phyloP scores from a whole-genome alignment of 2,113 vertebrate genomes.

The Egretta garzetta region DNA sequence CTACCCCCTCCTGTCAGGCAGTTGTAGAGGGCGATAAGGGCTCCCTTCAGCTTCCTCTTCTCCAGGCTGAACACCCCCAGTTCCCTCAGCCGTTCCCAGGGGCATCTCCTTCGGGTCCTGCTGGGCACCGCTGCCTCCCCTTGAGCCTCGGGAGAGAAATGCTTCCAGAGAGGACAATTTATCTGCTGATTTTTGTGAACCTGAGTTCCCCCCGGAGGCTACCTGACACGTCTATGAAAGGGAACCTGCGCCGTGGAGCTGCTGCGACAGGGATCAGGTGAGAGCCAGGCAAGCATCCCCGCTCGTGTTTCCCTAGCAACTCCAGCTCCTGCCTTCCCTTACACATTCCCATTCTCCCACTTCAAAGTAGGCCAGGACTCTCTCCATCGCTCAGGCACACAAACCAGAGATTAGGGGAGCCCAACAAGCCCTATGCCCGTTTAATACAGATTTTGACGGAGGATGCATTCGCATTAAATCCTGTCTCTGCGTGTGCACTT shows the following conservation, averaged over 20 bases:
- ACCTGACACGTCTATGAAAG: background rate
- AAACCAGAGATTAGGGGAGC: background rate
- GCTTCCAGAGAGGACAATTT: background rate
- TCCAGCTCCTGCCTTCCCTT: constrained; percentile 39
- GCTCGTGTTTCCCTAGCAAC: constrained; percentile 63
- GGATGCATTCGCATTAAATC: background rate
- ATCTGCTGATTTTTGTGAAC: background rate
- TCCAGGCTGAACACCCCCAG: too few relatives aligned
- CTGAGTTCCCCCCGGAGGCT: background rate
- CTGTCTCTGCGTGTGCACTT: fast-evolving
- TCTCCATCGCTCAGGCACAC: background rate
- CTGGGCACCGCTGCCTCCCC: background rate
- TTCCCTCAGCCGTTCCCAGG: too few relatives aligned
- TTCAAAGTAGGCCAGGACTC: constrained; percentile 21
- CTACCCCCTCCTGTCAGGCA: too few relatives aligned
- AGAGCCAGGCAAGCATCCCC: constrained; percentile 8
- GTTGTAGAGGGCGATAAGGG: too few relatives aligned
- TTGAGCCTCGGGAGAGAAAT: background rate
- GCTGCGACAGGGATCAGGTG: constrained; percentile 31
- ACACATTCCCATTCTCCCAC: background rate
- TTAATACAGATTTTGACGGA: background rate
- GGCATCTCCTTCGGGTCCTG: background rate
- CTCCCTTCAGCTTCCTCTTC: too few relatives aligned
- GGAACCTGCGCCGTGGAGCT: fast-evolving
- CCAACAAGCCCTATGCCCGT: background rate